Base-by-base conservation (phyloP, 1,140 invertebrate species). In the Pentalonia nigronervosa region DNA sequence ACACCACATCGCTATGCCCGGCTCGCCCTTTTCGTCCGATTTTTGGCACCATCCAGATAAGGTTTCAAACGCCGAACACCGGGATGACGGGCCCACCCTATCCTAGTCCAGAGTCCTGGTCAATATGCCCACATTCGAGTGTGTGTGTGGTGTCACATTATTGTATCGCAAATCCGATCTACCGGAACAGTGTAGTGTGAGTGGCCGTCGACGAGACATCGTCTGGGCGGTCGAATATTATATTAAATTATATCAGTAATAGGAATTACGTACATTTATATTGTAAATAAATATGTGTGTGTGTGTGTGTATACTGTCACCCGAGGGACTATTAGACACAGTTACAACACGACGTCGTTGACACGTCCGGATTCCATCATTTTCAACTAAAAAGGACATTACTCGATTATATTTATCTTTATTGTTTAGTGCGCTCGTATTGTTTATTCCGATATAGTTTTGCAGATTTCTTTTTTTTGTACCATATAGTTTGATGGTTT, bases 41-140 rank as follows among this genome's bases (percentile, higher is more conserved):
- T 76, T 91, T 91, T 81, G 90, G 90, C 67, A 76, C n/a, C 34
- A 11, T 76, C 30, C 60, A 50, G 45, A 81, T 50, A 48, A 91
- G 30, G 90, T 91, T 81, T 91, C 56, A 50, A 88, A 88, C 17
- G 86, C 47, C 47, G 30, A 41, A 41, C 30, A n/a, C 60, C 60
- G 60, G 60, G n/a, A 76, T 76, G 60, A 76, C 60, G n/a, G 60
- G 60, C 11, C 30, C n/a, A n/a, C 60, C 60, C 60, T 76, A 67
- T 76, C 14, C 4, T n/a, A n/a, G 30, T n/a, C n/a, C 60, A 14
- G 60, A 67, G 76, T 81, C 76, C 34, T 20, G 7, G 76, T 81
- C 76, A 21, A 34, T 81, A 21, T 36, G 6, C 34, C 34, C 20
- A 6, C 67, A 3, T 2, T 21, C 34, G 34, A 36, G 34, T 36